phyloP scores from a whole-genome alignment of 2,888 invertebrate genomes.

The Lepidocyrtoides sp. region DNA sequence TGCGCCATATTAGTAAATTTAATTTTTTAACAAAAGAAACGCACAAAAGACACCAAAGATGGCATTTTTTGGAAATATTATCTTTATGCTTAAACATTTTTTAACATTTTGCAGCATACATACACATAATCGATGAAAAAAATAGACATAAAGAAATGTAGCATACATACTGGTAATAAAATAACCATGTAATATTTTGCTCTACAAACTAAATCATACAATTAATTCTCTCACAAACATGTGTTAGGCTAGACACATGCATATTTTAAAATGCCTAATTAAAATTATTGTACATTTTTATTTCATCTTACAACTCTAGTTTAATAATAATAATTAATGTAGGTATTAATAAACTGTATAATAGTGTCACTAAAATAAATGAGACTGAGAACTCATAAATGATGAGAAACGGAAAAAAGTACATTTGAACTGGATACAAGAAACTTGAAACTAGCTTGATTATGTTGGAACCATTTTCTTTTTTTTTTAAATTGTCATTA shows the following conservation, averaged over 20 bases:
- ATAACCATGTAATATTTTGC: neutral
- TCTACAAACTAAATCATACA: neutral
- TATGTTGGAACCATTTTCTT: neutral
- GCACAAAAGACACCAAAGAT: too few relatives aligned
- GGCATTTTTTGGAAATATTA: neutral
- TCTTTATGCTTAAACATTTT: neutral
- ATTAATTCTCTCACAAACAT: too few relatives aligned
- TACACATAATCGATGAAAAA: neutral
- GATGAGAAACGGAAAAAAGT: slow-evolving; percentile 65
- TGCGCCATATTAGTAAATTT: neutral
- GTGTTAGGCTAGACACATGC: neutral
- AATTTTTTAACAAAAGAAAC: neutral
- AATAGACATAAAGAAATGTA: neutral
- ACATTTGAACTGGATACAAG: slow-evolving; percentile 47
- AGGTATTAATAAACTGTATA: slow-evolving; percentile 4
- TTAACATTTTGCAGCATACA: neutral
- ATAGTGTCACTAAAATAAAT: slow-evolving; percentile 8
- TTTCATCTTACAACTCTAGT: slow-evolving; percentile 31
- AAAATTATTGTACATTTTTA: slow-evolving; percentile 70
- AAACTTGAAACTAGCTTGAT: slow-evolving; percentile 40
- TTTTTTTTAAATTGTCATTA: too few relatives aligned
- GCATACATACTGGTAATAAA: slow-evolving; percentile 31
- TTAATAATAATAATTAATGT: neutral
- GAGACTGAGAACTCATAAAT: slow-evolving; percentile 61
- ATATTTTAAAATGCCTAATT: slow-evolving; percentile 15